Evolutionary conservation across 2,113 vertebrate genomes (phyloP), one percentile per base, ranked within the genome.

Genomic region (Dicaeum eximium): DNA sequence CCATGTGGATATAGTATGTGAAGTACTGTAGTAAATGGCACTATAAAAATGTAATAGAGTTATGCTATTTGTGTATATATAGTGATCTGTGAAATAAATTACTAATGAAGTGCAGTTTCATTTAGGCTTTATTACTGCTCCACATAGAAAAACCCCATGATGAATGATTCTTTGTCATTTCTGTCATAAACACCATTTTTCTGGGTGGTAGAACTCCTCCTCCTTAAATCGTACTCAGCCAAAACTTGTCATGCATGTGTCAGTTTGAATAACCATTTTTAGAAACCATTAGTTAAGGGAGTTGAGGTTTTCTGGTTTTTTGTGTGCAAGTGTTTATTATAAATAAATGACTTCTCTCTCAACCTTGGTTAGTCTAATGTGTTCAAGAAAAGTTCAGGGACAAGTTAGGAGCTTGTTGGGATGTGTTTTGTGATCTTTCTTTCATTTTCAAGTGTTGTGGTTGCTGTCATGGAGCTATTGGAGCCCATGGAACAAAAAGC

Each of bases 51-150:
- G 81, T 90, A 93, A 96, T 93, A 90, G 92, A 89, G 89, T 95
- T 94, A 80, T 77, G 67, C 79, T 95, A 86, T 96, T 95, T 97
- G 71, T 95, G 70, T 96, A 96, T 97, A 95, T 95, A 94, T 95
- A 84, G 95, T 96, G 96, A 89, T 93, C 96, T 96, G 80, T 90
- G 38, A 92, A 97, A 97, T 97, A 97, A 97, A 96, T 97, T 97
- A 96, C 95, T 97, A 96, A 85, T 95, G 73, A 98, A 97, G 95
- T 96, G 64, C 92, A 93, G 87, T 93, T 77, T 85, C 96, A 95
- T 96, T 97, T 97, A 95, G 86, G 88, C 87, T 98, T 97, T 96
- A 97, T 97, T 97, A 95, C 91, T 92, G 78, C 79, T 96, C n/a
- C 88, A 93, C 69, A 81, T 73, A 93, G 96, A 82, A 80, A 71